Percentiles rank a stretch among this genome's conserved stretches.
Conservation (phyloP, 2,113 vertebrate species). For the Indicator indicator region DNA sequence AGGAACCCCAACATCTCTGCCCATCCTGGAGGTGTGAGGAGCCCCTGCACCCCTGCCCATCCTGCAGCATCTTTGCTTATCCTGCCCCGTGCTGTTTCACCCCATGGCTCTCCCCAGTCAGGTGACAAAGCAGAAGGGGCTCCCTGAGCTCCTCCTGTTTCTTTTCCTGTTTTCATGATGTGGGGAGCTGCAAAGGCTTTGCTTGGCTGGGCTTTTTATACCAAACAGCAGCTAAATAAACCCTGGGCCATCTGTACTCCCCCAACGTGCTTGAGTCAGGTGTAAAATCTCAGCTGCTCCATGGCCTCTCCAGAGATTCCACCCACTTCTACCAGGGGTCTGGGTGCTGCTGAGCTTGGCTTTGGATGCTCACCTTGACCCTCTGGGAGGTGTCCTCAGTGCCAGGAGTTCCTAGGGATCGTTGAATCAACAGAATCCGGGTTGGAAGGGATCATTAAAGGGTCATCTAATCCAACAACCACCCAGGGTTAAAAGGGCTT, state of each 20-base stretch:
- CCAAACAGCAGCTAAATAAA: slow-evolving; percentile 2
- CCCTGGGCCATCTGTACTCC: neutral
- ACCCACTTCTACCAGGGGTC: neutral
- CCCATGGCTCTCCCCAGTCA: neutral
- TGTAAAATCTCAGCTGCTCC: neutral
- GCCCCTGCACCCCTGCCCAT: neutral
- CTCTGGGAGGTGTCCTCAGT: neutral
- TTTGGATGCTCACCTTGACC: neutral
- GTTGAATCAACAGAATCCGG: too few species aligned
- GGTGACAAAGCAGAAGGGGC: neutral
- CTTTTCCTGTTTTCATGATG: neutral
- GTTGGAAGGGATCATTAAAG: too few species aligned
- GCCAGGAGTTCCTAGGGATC: neutral
- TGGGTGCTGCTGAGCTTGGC: neutral
- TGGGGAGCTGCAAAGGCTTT: neutral
- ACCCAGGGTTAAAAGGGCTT: neutral
- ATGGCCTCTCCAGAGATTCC: neutral
- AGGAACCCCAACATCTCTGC: neutral
- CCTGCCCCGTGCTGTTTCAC: neutral
- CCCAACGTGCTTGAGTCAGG: rapidly evolving
- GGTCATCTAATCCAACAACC: too few species aligned
- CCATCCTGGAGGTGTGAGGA: neutral
- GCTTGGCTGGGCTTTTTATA: neutral
- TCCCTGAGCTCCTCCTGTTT: neutral
- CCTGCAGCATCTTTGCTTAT: neutral